Conservation (phyloP, 2,888 invertebrate genomes). For the Nasonovia ribisnigri region DNA sequence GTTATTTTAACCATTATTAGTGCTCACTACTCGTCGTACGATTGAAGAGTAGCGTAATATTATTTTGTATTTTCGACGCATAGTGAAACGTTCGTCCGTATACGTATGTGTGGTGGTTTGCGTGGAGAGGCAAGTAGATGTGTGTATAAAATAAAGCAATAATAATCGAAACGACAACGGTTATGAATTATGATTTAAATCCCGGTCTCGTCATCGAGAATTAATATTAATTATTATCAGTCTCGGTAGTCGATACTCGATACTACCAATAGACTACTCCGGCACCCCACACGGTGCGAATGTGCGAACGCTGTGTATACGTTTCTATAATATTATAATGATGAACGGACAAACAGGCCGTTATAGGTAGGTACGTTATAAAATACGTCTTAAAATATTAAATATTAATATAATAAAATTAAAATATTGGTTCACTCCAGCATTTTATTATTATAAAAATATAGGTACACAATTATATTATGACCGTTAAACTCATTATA, state of each 20-base stretch:
- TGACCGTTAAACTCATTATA: background rate
- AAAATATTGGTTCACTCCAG: no score
- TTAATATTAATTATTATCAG: background rate
- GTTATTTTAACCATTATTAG: background rate
- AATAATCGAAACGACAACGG: background rate
- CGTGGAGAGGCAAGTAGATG: background rate
- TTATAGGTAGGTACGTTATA: background rate
- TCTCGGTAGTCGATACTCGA: background rate
- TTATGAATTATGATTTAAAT: background rate
- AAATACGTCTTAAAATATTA: background rate
- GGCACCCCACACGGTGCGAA: background rate
- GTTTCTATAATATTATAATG: background rate
- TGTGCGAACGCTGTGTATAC: background rate
- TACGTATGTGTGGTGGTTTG: background rate
- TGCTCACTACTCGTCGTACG: background rate
- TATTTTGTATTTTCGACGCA: background rate
- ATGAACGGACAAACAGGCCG: background rate
- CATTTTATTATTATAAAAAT: background rate
- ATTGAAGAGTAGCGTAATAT: background rate
- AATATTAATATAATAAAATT: no score
- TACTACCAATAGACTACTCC: background rate
- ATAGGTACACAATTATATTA: background rate
- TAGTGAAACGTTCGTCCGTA: background rate
- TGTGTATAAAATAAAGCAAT: background rate
- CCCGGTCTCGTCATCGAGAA: background rate